Evolutionary conservation across 2,797 vertebrate species (phyloP).

Genomic region (Sciaenops ocellatus): DNA sequence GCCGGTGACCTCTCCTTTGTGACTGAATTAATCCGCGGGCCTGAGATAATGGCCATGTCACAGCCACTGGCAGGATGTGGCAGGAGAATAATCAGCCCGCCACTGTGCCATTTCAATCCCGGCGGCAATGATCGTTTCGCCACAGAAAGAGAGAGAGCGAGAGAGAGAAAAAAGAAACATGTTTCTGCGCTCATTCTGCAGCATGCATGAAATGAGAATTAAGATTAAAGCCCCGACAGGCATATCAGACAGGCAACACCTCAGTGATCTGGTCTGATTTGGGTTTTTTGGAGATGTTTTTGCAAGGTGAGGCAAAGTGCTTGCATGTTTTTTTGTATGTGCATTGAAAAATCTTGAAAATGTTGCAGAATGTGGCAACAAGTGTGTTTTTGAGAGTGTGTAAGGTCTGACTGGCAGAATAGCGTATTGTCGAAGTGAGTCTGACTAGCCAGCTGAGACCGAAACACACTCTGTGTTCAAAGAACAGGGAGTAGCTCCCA

Average conservation of each 20-base stretch:
- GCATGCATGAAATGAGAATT: slow-evolving; percentile 61
- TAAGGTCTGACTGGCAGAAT: slow-evolving; percentile 37
- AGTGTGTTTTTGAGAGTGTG: not conserved
- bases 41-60: slow-evolving; percentile 77
- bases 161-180: slow-evolving; percentile 10
- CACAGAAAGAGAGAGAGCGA: slow-evolving; percentile 11
- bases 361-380: not conserved
- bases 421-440: slow-evolving; percentile 54
- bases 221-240: slow-evolving; percentile 32
- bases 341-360: not conserved
- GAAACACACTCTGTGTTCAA: slow-evolving; percentile 59
- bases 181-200: slow-evolving; percentile 32
- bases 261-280: slow-evolving; percentile 25
- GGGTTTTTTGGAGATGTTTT: not conserved
- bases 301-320: not conserved
- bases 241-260: slow-evolving; percentile 3
- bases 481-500: slow-evolving; percentile 27
- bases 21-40: slow-evolving; percentile 72
- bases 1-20: slow-evolving; percentile 77
- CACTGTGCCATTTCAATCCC: slow-evolving; percentile 62
- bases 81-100: slow-evolving; percentile 69
- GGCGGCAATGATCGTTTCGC: slow-evolving; percentile 38
- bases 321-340: not conserved
- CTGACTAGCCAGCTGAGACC: slow-evolving; percentile 49
- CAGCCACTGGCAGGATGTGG: slow-evolving; percentile 60